Base-by-base conservation (phyloP, 2,797 vertebrate genomes). In the Sebastes hubbsi region DNA sequence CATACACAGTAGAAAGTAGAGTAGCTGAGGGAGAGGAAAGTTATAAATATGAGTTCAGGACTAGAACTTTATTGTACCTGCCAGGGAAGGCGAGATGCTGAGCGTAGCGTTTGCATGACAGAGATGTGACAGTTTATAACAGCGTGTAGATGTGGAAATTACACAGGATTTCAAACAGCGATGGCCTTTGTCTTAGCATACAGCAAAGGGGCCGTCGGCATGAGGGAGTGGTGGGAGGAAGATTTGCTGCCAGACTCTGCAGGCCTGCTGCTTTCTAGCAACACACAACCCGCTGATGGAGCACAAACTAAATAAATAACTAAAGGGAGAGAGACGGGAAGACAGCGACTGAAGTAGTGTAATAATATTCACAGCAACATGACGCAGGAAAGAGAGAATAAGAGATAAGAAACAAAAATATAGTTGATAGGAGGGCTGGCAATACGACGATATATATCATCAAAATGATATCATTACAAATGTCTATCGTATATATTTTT, bases 271-370 rank as follows among this genome's bases (percentile, higher is more conserved):
- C 76, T 76, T 52, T 78, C 66, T 11, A 65, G 10, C 24, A 56
- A 67, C 34, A 76, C 52, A 54, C 20, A 22, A 75, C 20, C 11
- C 16, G 54, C 55, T 80, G 69, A 34, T 24, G 73, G 67, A 83
- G 78, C 32, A 34, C 77, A 67, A 63, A 72, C 42, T 34, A 38
- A 72, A 70, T 30, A 29, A 68, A 25, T 25, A 16, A 55, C 12
- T 16, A 38, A 38, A 25, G 16, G 8, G 5, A 46, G 2, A 32
- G 14, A 71, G 29, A 56, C 4, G n/a, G 20, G 5, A 12, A 24
- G 6, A 67, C 54, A 59, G 3, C 1, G 5, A 58, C 10, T 34
- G 54, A 8, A 42, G 25, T 16, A 34, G 32, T 18, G 13, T 18
- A 46, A 46, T 4, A 30, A 62, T 12, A 49, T 7, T 10, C 38